Base-by-base conservation (phyloP, 1,140 invertebrate genomes). In the Branchinecta lindahli region DNA sequence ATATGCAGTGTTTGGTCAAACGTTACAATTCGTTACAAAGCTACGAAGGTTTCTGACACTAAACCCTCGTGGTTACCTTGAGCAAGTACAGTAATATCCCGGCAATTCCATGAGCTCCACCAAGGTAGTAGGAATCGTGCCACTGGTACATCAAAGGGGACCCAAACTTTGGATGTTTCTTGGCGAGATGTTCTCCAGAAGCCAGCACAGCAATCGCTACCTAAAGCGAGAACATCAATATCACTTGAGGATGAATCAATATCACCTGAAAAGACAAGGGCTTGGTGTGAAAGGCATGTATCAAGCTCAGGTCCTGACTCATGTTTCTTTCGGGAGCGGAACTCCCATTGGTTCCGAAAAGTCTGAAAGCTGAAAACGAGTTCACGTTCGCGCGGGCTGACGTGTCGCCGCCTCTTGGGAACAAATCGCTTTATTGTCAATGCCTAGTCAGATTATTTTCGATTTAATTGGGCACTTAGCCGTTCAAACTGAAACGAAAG, bases 41-140 rank as follows among this genome's bases (percentile, higher is more conserved):
- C 7, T 46, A 20, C n/a, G 52, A 66, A 68, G 45, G 45, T 61
- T 67, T 70, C 18, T 44, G 65, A 8, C 45, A 33, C 33, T 33
- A 33, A 33, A 10, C 6, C 20, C 18, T 45, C 12, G 18, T 69
- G 61, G 69, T 72, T 76, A 90, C 89, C 82, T 90, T 78, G 68
- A 96, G 78, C 10, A 96, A 76, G 70, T 91, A 81, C 76, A 88
- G 91, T 10, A 93, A 76, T 78, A 95, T 95, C 12, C 92, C 93
- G 74, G 85, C 83, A 71, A 90, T 77, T 12, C 93, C 93, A 83
- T 95, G 92, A 72, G 92, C 92, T 45, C 87, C 91, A 15, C 92
- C 92, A 69, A 93, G 78, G 77, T 95, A 95, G 75, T 87, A 82
- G 76, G 86, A 88, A n/a, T 87, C 85, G 81, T 96, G 91, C 91